These are phyloP conservation scores for Butorides virescens DNA, from an alignment of 2,113 vertebrate species.

Conservation along the genomic window DNA sequence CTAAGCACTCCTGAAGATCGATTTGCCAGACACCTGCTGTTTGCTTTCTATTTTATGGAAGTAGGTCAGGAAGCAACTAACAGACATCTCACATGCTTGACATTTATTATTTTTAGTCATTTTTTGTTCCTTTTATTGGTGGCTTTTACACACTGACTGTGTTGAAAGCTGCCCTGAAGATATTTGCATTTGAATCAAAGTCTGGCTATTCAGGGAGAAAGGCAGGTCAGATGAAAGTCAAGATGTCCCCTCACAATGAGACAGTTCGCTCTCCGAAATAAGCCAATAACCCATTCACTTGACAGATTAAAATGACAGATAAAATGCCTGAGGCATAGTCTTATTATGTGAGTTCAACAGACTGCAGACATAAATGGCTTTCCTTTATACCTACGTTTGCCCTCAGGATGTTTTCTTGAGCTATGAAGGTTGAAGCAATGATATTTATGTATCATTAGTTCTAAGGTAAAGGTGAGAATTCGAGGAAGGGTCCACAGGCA, in stretches of 20 bases:
- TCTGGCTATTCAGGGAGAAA: slow-evolving; percentile 22
- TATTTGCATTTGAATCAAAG: slow-evolving; percentile 41
- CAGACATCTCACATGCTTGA: not conserved
- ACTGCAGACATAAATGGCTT: slow-evolving; percentile 8
- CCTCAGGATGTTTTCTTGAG: not conserved
- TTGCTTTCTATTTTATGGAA: slow-evolving; percentile 49
- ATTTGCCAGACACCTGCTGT: slow-evolving; percentile 41
- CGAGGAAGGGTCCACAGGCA: not conserved
- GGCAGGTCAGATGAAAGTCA: slow-evolving; percentile 38
- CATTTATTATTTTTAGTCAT: slow-evolving; percentile 53
- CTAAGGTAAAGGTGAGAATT: not conserved
- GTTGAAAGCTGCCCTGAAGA: slow-evolving; percentile 47
- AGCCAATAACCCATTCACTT: not conserved
- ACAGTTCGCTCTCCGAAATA: not conserved
- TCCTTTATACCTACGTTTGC: not conserved
- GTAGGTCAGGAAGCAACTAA: slow-evolving; percentile 23
- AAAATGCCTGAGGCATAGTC: not conserved
- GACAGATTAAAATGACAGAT: slow-evolving; percentile 44
- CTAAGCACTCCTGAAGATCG: slow-evolving; percentile 23
- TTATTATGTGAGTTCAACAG: not conserved
- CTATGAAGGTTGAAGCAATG: not conserved
- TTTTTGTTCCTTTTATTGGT: slow-evolving; percentile 31
- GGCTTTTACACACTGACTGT: not conserved
- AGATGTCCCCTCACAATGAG: not conserved
- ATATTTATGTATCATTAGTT: not conserved